Conservation (phyloP, 2,113 vertebrate species). For the Sardina pilchardus region DNA sequence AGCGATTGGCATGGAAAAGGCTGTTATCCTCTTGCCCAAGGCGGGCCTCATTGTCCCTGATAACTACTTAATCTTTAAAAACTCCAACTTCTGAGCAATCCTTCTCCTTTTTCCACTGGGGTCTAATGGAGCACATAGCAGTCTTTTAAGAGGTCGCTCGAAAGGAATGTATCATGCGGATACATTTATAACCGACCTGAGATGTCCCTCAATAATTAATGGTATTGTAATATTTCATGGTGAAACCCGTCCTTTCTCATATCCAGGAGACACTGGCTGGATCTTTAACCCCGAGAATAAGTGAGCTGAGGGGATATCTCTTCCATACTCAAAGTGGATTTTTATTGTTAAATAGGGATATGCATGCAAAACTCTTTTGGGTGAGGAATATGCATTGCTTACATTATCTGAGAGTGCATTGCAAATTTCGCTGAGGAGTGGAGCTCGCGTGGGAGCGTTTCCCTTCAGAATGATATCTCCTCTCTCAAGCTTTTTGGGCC, state of each 20-base stretch:
- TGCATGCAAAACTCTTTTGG: slow-evolving; percentile 8
- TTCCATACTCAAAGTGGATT: slow-evolving; percentile 10
- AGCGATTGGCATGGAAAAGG: slow-evolving; percentile 42
- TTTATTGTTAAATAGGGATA: slow-evolving; percentile 12
- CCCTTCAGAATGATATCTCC: slow-evolving; percentile 6
- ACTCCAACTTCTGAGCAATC: neutral
- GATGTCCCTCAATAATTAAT: slow-evolving; percentile 46
- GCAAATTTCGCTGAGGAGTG: neutral
- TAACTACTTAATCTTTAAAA: slow-evolving; percentile 35
- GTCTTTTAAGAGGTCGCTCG: slow-evolving; percentile 39
- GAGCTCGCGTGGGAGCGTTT: neutral
- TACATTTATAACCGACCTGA: slow-evolving; percentile 49
- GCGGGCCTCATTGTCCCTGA: slow-evolving; percentile 24
- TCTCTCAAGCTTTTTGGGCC: neutral
- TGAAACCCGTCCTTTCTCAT: slow-evolving; percentile 46
- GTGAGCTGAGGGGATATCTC: neutral
- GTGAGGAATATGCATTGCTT: slow-evolving; percentile 16
- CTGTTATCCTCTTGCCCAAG: slow-evolving; percentile 29
- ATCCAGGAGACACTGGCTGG: slow-evolving; percentile 32
- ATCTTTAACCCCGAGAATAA: slow-evolving; percentile 33
- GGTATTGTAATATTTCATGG: slow-evolving; percentile 46
- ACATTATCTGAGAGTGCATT: slow-evolving; percentile 7
- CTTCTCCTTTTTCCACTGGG: slow-evolving; percentile 21
- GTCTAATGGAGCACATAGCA: slow-evolving; percentile 37
- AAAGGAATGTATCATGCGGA: slow-evolving; percentile 39